Evolutionary conservation across 2,797 vertebrate species (phyloP).

Genomic region (Mycteria americana): DNA sequence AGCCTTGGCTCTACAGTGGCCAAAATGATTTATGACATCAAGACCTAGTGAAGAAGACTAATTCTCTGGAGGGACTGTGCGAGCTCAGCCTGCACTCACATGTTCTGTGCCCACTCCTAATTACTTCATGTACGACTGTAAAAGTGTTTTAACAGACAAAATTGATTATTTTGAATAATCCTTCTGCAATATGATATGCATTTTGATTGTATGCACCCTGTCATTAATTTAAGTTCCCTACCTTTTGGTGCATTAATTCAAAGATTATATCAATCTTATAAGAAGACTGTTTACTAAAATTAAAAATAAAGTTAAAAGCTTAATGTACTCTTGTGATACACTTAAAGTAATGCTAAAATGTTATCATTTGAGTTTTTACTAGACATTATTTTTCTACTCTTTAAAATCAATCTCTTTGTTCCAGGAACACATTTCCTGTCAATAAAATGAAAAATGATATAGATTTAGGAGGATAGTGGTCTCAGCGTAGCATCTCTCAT

Average conservation of each 20-base stretch:
- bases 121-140: slow-evolving; percentile 32
- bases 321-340: slow-evolving; percentile 25
- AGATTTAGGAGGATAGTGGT: slow-evolving; percentile 79
- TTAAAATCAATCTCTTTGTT: slow-evolving; percentile 82
- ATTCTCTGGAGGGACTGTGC: not conserved
- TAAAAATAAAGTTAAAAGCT: slow-evolving; percentile 40
- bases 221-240: slow-evolving; percentile 64
- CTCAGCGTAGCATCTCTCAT: slow-evolving; percentile 82
- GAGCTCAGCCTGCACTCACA: slow-evolving; percentile 1
- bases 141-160: slow-evolving; percentile 44
- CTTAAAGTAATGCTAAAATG: slow-evolving; percentile 43
- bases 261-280: slow-evolving; percentile 10
- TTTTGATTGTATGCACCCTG: slow-evolving; percentile 43
- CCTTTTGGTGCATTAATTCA: slow-evolving; percentile 36
- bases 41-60: not conserved
- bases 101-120: slow-evolving; percentile 24
- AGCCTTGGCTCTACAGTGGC: not conserved
- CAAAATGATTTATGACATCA: slow-evolving; percentile 47
- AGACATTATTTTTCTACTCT: slow-evolving; percentile 75
- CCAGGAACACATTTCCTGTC: slow-evolving; percentile 77
- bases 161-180: slow-evolving; percentile 64
- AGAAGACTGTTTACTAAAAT: slow-evolving; percentile 47
- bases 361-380: slow-evolving; percentile 72
- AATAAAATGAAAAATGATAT: slow-evolving; percentile 86
- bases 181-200: slow-evolving; percentile 23